phyloP scores from a whole-genome alignment of 2,113 vertebrate species.

The Drymodes brunneopygia region DNA sequence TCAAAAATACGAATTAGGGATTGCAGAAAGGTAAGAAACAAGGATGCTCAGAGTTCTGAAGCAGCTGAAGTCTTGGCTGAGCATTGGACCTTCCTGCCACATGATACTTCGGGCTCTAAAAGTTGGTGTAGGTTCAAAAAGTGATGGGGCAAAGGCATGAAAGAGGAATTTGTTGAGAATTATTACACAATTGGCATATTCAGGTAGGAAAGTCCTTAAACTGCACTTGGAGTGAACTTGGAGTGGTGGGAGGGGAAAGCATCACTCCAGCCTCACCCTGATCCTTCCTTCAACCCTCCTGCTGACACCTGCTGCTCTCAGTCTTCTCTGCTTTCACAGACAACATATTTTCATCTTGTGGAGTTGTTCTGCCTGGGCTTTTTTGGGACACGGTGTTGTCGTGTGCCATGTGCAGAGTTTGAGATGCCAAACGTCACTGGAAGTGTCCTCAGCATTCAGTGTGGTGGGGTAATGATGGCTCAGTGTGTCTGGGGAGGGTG shows the following conservation, averaged over 20 bases:
- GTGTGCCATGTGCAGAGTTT: neutral
- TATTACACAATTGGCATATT: neutral
- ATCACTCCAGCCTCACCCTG: accelerated
- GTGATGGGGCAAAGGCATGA: neutral
- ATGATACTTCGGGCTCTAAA: neutral
- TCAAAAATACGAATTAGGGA: neutral
- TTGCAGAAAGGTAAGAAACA: neutral
- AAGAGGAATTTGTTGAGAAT: neutral
- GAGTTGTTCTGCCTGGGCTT: neutral
- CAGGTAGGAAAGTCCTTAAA: neutral
- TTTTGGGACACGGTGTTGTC: accelerated
- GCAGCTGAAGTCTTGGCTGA: neutral
- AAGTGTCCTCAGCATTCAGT: neutral
- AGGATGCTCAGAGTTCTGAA: neutral
- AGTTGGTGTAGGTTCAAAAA: neutral
- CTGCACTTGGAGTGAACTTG: neutral
- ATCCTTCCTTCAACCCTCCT: neutral
- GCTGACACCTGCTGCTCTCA: neutral
- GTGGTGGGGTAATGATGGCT: neutral
- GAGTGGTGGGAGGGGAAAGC: neutral
- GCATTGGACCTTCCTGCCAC: neutral
- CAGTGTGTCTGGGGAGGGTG: neutral
- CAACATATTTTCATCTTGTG: accelerated
- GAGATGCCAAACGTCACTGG: neutral
- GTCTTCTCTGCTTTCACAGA: neutral